A percentile compares a stretch with the other conserved stretches of the same genome.
Evolutionary conservation across 2,797 vertebrate genomes (phyloP).

Genomic region (Eulemur mongoz): DNA sequence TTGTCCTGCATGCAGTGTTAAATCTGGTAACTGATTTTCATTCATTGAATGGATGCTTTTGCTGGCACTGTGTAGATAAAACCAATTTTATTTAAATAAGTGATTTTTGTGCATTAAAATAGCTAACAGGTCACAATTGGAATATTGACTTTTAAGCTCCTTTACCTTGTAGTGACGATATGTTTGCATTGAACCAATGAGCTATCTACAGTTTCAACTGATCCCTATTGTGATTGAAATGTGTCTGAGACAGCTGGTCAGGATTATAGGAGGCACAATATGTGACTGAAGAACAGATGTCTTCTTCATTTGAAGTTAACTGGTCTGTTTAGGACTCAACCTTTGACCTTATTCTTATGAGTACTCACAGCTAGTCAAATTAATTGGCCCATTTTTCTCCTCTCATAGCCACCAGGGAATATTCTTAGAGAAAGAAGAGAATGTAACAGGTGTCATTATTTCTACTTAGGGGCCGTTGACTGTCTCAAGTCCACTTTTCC

Average conservation of each 20-base stretch:
- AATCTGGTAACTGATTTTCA: constrained; percentile 15
- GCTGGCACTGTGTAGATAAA: not conserved
- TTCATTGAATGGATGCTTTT: constrained; percentile 26
- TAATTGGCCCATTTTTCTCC: constrained; percentile 33
- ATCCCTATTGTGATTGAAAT: constrained; percentile 55
- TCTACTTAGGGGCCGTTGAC: not conserved
- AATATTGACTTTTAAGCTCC: not conserved
- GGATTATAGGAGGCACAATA: constrained; percentile 59
- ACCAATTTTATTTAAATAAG: not conserved
- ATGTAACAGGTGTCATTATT: constrained; percentile 39
- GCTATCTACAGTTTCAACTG: not conserved
- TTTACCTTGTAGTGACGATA: constrained; percentile 45
- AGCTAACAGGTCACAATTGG: not conserved
- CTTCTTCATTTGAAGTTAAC: constrained; percentile 70
- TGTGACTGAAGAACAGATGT: constrained; percentile 68
- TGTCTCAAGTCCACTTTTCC: not conserved
- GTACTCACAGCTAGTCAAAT: constrained; percentile 16
- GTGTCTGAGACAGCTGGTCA: constrained; percentile 63
- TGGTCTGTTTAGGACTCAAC: constrained; percentile 59
- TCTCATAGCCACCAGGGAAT: not conserved
- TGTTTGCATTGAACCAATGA: not conserved
- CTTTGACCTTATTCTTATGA: constrained; percentile 61
- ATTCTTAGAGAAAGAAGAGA: constrained; percentile 3
- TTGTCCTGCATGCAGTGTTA: constrained; percentile 27
- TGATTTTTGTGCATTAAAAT: constrained; percentile 12